These are phyloP conservation scores for Salticus scenicus DNA, from an alignment of 2,888 invertebrate genomes.

Conservation along the genomic window DNA sequence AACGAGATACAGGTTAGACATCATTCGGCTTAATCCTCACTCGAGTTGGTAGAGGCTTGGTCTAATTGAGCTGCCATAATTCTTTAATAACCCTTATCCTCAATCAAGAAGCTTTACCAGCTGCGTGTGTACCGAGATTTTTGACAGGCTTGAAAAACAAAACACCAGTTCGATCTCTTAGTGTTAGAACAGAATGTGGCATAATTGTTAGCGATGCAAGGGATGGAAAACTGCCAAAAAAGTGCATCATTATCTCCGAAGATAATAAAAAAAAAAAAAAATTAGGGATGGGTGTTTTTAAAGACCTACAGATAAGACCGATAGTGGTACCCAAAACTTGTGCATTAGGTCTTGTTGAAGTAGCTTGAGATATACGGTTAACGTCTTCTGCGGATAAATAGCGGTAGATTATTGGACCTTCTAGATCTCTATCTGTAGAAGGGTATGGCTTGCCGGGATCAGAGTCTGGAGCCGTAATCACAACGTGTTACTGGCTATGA, in stretches of 20 bases:
- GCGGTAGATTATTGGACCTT: slow-evolving; percentile 34
- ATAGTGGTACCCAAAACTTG: slow-evolving; percentile 42
- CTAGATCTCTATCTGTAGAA: slow-evolving; percentile 21
- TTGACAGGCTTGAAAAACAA: slow-evolving; percentile 12
- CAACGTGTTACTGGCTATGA: background rate
- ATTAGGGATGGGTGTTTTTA: slow-evolving; percentile 45
- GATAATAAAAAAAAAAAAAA: background rate
- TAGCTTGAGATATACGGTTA: slow-evolving; percentile 41
- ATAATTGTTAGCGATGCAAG: slow-evolving; percentile 46
- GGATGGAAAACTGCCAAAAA: slow-evolving; percentile 23
- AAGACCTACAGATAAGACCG: slow-evolving; percentile 41
- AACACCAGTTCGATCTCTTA: background rate
- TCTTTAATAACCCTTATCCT: slow-evolving; percentile 53
- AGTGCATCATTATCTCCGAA: slow-evolving; percentile 46
- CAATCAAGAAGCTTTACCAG: slow-evolving; percentile 39
- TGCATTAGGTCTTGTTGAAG: slow-evolving; percentile 20
- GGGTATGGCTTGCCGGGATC: background rate
- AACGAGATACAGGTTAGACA: background rate
- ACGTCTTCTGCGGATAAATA: slow-evolving; percentile 43
- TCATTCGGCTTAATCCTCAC: background rate
- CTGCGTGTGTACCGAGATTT: background rate
- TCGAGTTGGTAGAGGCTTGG: slow-evolving; percentile 7
- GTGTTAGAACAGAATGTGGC: slow-evolving; percentile 31
- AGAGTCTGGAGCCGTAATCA: background rate
- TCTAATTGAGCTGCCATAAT: slow-evolving; percentile 51